Conservation (phyloP, 2,113 vertebrate species). For the Spea bombifrons region DNA sequence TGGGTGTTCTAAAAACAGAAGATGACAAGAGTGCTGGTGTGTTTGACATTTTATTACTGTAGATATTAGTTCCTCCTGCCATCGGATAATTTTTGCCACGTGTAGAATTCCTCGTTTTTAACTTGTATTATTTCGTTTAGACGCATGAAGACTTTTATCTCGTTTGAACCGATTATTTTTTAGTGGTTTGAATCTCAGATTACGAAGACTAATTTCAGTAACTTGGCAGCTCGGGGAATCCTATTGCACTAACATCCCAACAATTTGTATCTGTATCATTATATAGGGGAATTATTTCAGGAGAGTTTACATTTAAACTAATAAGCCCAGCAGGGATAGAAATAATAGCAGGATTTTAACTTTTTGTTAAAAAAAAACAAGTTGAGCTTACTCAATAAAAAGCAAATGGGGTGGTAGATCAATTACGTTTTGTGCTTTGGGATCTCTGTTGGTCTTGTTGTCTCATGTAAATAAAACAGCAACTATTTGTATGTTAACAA, state of each 20-base stretch:
- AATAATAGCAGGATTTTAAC: slow-evolving; percentile 13
- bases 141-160: slow-evolving; percentile 20
- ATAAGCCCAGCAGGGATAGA: slow-evolving; percentile 28
- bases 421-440: slow-evolving; percentile 1
- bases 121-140: background rate
- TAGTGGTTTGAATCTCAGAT: slow-evolving; percentile 31
- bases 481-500: slow-evolving; percentile 9
- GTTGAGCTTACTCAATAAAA: background rate
- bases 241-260: background rate
- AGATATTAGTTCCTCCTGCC: slow-evolving; percentile 23
- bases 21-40: slow-evolving; percentile 21
- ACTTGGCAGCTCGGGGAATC: slow-evolving; percentile 18
- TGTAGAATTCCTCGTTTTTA: slow-evolving; percentile 10
- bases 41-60: slow-evolving; percentile 27
- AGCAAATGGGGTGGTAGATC: background rate
- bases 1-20: slow-evolving; percentile 12
- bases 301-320: background rate
- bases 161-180: slow-evolving; percentile 18
- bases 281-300: slow-evolving; percentile 8
- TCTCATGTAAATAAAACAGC: slow-evolving; percentile 20
- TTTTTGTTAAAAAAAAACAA: background rate
- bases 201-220: slow-evolving; percentile 22
- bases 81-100: slow-evolving; percentile 32
- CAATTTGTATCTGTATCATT: slow-evolving; percentile 36
- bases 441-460: background rate